These are phyloP conservation scores for Polylopha cassiicola DNA, from an alignment of 2,888 invertebrate species.

Conservation along the genomic window DNA sequence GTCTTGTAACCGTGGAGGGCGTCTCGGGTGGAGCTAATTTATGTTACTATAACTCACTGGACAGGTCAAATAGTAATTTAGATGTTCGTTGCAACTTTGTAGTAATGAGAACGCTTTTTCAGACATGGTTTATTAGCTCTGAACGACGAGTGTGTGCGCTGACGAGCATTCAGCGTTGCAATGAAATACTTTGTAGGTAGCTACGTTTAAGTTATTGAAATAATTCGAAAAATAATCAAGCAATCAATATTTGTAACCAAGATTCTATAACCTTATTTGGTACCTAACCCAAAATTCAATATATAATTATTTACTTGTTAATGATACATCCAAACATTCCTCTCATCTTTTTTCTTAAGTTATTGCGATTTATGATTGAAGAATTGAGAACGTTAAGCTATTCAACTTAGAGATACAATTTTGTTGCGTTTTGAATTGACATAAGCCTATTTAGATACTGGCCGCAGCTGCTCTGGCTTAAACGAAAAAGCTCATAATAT, in stretches of 20 bases:
- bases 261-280: no score
- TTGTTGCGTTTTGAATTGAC: constrained; percentile 21
- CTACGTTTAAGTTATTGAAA: no score
- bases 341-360: constrained; percentile 37
- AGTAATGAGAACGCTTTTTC: constrained; percentile 62
- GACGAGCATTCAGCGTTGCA: constrained; percentile 17
- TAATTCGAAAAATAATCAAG: no score
- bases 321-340: constrained; percentile 63
- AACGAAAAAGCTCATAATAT: constrained; percentile 75
- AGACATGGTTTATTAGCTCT: constrained; percentile 46
- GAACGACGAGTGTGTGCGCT: constrained; percentile 41
- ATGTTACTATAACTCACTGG: constrained; percentile 71
- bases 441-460: constrained; percentile 30
- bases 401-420: constrained; percentile 25
- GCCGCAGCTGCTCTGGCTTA: constrained; percentile 47
- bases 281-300: no score
- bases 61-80: constrained; percentile 72
- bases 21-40: constrained; percentile 60
- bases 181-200: background rate
- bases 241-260: no score
- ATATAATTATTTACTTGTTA: constrained; percentile 46
- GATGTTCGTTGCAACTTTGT: constrained; percentile 71
- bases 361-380: constrained; percentile 24
- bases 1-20: constrained; percentile 52
- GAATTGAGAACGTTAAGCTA: constrained; percentile 35